A percentile compares a stretch with the other conserved stretches of the same genome.
phyloP scores from a whole-genome alignment of 2,888 invertebrate species.

The Trachelus tabidus region DNA sequence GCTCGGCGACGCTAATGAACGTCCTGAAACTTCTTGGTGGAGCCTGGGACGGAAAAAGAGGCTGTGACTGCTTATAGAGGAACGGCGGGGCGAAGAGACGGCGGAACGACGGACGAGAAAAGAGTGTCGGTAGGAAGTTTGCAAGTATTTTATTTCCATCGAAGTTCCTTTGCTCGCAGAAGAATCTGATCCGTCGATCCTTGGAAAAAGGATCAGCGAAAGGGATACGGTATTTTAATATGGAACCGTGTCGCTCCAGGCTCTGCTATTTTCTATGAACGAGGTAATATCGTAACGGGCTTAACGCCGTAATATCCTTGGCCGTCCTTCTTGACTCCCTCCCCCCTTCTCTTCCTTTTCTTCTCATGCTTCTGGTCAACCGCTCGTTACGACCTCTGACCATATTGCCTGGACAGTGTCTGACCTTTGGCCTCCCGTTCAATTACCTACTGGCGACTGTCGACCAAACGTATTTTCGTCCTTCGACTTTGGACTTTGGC shows the following conservation, averaged over 20 bases:
- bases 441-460: neutral
- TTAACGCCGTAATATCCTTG: neutral
- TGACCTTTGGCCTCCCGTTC: neutral
- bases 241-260: neutral
- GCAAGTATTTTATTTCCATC: neutral
- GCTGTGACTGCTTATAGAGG: neutral
- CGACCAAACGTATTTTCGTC: neutral
- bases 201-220: neutral
- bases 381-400: neutral
- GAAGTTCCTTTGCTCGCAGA: neutral
- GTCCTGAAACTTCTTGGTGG: slow-evolving; percentile 3
- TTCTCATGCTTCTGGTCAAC: neutral
- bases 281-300: neutral
- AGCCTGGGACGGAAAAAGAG: neutral
- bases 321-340: neutral
- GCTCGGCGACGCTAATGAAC: slow-evolving; percentile 26
- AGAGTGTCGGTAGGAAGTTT: neutral
- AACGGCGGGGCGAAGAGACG: neutral
- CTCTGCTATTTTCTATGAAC: neutral
- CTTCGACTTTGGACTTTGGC: neutral
- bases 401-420: slow-evolving; percentile 14
- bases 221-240: neutral
- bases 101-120: neutral
- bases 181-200: neutral
- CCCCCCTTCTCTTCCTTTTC: neutral